Evolutionary conservation across 2,888 invertebrate species (phyloP).

Genomic region (Lasioglossum zephyrum): DNA sequence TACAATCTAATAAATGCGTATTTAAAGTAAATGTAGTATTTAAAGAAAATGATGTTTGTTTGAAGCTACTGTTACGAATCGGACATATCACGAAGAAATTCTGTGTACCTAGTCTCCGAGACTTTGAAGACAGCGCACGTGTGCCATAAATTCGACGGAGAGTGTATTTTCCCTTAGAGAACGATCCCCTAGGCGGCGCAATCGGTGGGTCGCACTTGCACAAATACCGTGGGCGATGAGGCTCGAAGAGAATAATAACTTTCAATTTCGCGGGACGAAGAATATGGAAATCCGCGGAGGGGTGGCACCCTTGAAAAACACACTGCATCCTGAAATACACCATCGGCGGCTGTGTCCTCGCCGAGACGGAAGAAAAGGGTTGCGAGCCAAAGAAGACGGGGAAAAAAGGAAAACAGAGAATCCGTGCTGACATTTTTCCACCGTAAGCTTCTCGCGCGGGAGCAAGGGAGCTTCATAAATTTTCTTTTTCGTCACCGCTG

Average conservation of each 20-base stretch:
- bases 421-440: conserved; percentile 28
- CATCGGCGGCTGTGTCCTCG: background rate
- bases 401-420: background rate
- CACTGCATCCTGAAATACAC: background rate
- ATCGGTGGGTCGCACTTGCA: background rate
- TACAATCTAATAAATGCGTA: too few species aligned
- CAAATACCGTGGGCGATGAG: background rate
- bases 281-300: conserved; percentile 4
- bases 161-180: background rate
- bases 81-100: background rate
- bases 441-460: background rate
- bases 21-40: too few species aligned
- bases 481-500: conserved; percentile 9
- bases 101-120: background rate
- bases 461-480: conserved; percentile 43
- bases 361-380: background rate
- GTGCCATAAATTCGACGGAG: background rate
- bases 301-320: background rate
- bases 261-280: background rate
- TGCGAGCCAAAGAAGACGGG: background rate
- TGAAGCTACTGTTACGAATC: too few species aligned
- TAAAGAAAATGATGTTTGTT: too few species aligned
- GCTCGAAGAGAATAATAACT: background rate
- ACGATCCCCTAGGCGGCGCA: background rate
- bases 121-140: background rate